A percentile compares a stretch with the other conserved stretches of the same genome.
Conservation (phyloP, 2,888 invertebrate species). For the Rosalia funebris region DNA sequence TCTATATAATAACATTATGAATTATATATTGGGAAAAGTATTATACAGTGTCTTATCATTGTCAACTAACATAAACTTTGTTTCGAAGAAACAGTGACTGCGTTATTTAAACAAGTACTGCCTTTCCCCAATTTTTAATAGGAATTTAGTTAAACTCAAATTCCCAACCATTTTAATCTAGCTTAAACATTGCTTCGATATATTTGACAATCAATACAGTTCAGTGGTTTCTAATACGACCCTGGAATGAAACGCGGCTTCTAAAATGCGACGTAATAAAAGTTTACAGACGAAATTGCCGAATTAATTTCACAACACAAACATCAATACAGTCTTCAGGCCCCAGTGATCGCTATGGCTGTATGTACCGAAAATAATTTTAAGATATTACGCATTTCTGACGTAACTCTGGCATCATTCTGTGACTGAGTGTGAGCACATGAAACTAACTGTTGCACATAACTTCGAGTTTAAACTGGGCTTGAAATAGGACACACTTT, state of each 20-base stretch:
- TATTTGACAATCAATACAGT: no score
- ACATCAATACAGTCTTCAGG: conserved; percentile 21
- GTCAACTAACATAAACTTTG: no score
- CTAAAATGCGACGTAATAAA: not conserved
- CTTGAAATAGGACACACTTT: conserved; percentile 8
- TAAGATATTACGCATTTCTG: conserved; percentile 37
- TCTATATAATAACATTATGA: no score
- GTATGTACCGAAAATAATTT: conserved; percentile 36
- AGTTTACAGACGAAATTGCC: not conserved
- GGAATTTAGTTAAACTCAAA: not conserved
- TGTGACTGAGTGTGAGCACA: no score
- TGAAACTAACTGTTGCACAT: no score
- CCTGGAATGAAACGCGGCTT: not conserved
- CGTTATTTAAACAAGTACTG: not conserved
- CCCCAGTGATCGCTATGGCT: conserved; percentile 22
- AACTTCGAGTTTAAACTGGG: not conserved
- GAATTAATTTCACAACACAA: conserved; percentile 4
- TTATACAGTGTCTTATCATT: no score
- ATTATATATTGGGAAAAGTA: no score
- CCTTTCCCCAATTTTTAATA: not conserved
- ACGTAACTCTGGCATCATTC: conserved; percentile 30
- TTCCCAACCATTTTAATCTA: not conserved
- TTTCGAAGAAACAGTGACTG: no score
- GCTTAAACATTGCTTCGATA: not conserved
- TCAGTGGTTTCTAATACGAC: no score